These are phyloP conservation scores for Crotophaga sulcirostris DNA, from an alignment of 2,113 vertebrate genomes.

Conservation along the genomic window DNA sequence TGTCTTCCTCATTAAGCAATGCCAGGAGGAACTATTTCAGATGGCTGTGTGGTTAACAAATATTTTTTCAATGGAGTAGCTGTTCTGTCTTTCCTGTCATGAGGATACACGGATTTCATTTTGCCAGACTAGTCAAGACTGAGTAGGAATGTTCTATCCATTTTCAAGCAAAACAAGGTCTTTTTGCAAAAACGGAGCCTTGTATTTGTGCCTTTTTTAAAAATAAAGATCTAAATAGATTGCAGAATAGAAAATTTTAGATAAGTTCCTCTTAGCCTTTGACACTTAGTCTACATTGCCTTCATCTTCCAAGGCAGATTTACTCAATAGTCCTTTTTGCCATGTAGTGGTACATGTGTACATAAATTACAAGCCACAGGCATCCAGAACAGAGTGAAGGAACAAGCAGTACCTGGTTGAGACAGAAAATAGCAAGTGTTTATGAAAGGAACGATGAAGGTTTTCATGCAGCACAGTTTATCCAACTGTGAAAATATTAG, in stretches of 20 bases:
- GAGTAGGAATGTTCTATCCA: neutral
- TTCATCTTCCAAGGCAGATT: constrained; percentile 57
- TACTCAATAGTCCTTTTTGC: constrained; percentile 60
- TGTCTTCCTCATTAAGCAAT: neutral
- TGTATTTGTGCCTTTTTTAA: neutral
- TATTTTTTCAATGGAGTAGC: neutral
- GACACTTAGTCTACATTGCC: neutral
- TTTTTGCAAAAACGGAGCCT: neutral
- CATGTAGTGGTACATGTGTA: constrained; percentile 47
- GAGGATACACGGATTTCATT: neutral
- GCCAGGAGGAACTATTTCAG: neutral
- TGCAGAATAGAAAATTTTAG: neutral
- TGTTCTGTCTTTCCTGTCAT: neutral
- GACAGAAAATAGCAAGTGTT: constrained; percentile 55
- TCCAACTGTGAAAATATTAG: constrained; percentile 69
- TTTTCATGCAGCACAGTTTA: constrained; percentile 55
- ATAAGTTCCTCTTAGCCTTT: neutral
- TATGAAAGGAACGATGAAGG: constrained; percentile 20
- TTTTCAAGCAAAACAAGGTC: neutral
- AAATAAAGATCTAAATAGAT: neutral
- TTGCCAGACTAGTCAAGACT: neutral
- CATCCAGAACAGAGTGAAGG: constrained; percentile 34
- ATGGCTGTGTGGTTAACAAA: neutral
- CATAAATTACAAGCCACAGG: constrained; percentile 62
- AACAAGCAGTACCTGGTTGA: constrained; percentile 55